Percentiles rank a stretch among this genome's conserved stretches.
Conservation (phyloP, 2,113 vertebrate genomes). For the Pica pica region DNA sequence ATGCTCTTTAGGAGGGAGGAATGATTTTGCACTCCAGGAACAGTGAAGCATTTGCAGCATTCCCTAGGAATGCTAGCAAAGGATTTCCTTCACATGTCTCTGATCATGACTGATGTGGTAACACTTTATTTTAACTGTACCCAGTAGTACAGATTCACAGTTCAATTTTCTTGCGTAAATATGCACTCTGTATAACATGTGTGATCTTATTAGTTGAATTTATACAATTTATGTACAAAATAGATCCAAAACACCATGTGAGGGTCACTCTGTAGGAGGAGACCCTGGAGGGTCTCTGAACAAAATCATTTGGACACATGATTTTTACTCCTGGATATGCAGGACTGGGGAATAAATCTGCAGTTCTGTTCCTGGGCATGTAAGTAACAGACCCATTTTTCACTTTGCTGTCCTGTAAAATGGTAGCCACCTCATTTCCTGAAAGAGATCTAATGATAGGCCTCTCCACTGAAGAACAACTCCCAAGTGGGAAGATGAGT, state of each 20-base stretch:
- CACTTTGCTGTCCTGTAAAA: neutral
- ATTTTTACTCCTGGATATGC: neutral
- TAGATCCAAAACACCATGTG: neutral
- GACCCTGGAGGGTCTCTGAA: neutral
- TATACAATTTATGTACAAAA: rapidly evolving
- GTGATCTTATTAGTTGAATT: neutral
- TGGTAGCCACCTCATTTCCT: neutral
- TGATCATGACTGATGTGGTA: neutral
- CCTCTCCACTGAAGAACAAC: neutral
- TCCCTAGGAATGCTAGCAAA: neutral
- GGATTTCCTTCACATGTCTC: neutral
- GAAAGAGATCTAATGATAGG: neutral
- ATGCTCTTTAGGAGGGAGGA: neutral
- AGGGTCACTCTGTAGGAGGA: neutral
- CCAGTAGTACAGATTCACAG: neutral
- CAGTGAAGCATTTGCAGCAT: neutral
- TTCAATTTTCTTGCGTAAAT: neutral
- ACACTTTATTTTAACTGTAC: neutral
- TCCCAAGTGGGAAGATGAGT: neutral
- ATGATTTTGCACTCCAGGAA: slow-evolving; percentile 23
- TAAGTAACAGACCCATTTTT: neutral
- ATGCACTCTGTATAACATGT: neutral
- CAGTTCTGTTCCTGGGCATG: neutral
- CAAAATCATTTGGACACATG: neutral
- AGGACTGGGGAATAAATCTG: neutral